phyloP scores from a whole-genome alignment of 2,797 vertebrate species.

The Etheostoma perlongum region DNA sequence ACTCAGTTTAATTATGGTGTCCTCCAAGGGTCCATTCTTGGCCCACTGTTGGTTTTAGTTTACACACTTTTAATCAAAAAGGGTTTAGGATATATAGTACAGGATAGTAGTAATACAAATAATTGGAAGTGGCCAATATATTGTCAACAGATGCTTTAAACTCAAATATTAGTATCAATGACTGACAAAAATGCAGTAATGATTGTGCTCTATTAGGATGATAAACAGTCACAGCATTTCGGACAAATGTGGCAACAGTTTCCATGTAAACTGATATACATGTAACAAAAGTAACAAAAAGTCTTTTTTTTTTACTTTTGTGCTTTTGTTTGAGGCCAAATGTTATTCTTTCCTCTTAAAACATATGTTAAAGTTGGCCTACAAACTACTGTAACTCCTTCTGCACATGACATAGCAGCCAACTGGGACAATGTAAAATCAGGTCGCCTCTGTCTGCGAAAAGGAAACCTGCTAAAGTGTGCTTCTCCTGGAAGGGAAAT shows the following conservation, averaged over 20 bases:
- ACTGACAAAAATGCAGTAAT: neutral
- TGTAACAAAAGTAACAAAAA: neutral
- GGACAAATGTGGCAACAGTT: neutral
- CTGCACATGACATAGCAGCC: conserved; percentile 61
- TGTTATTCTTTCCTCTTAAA: neutral
- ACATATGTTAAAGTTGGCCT: neutral
- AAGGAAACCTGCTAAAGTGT: conserved; percentile 76
- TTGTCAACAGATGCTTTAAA: neutral
- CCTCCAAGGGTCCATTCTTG: conserved; percentile 14
- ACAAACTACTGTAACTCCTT: conserved; percentile 30
- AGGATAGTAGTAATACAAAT: neutral
- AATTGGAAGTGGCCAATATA: neutral
- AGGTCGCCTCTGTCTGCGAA: conserved; percentile 82
- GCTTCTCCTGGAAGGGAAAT: conserved; percentile 81
- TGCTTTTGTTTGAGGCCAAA: neutral
- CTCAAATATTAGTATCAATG: neutral
- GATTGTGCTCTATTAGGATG: neutral
- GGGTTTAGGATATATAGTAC: neutral
- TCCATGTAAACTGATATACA: neutral
- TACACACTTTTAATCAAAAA: neutral
- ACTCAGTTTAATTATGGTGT: neutral
- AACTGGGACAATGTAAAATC: conserved; percentile 83
- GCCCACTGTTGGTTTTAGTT: conserved; percentile 14
- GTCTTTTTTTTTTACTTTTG: neutral
- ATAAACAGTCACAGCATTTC: neutral